Conservation (phyloP, 2,113 vertebrate species). For the Phylloscopus whistleri region DNA sequence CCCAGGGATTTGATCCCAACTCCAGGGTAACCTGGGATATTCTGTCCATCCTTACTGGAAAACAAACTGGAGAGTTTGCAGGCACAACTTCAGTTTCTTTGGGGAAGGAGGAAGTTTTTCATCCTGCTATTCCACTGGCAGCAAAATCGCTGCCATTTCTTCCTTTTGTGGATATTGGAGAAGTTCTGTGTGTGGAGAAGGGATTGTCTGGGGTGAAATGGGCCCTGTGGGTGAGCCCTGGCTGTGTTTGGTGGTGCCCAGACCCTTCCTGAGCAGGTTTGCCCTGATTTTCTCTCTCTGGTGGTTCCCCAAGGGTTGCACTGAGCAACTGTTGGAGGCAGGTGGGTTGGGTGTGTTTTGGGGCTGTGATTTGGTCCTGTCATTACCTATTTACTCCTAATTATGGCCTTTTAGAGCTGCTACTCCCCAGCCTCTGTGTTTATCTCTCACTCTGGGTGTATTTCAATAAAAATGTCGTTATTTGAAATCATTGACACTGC, state of each 20-base stretch:
- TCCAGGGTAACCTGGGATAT: background rate
- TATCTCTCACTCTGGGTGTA: slow-evolving; percentile 18
- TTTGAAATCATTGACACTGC: slow-evolving; percentile 39
- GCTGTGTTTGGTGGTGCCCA: background rate
- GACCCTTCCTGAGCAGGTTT: background rate
- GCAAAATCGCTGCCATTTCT: background rate
- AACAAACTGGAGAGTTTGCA: background rate
- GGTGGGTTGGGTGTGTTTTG: background rate
- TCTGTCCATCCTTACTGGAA: background rate
- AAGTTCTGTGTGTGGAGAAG: background rate
- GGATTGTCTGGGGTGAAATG: fast-evolving
- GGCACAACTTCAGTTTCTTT: fast-evolving
- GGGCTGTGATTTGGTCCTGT: slow-evolving; percentile 1
- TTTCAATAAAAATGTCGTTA: slow-evolving; percentile 57
- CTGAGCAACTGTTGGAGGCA: background rate
- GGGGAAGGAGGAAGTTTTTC: background rate
- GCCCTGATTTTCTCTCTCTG: background rate
- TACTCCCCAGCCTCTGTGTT: background rate
- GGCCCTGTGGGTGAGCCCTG: background rate
- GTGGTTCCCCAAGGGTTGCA: background rate
- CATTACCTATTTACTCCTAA: slow-evolving; percentile 10
- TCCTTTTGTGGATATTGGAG: fast-evolving
- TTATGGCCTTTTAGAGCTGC: background rate
- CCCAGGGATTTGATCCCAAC: background rate
- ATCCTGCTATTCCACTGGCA: background rate